Evolutionary conservation across 2,888 invertebrate genomes (phyloP), one percentile per base, ranked within the genome.

Genomic region (Apamea anceps): DNA sequence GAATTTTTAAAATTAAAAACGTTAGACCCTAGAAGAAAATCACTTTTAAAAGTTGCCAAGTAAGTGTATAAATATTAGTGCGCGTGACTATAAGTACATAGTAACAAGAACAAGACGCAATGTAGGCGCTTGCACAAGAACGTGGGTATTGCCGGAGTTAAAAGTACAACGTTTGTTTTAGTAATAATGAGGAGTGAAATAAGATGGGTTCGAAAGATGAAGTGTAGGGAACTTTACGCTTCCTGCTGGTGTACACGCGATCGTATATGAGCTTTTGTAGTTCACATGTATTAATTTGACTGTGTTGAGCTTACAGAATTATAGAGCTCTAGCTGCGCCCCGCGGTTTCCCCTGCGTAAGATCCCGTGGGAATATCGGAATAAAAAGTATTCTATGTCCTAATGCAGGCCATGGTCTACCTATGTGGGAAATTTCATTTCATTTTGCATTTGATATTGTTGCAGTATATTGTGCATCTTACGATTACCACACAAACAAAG

Each of bases 91-190:
- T 71, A 71, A 6, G 76, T 77, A 32, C 51, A 54, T 37, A 66
- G 70, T 81, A 79, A 84, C 80, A 80, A 80, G 60, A 84, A 84
- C 54, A 75, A 80, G 63, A 60, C 45, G 74, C 79, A 63, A 57
- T 68, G 70, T n/a, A 80, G 75, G 62, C 32, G 48, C 72, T 89
- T 88, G 80, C 81, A 78, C 82, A 90, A 89, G 82, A 84, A 75
- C 77, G 87, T 90, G 85, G 73, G 79, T 75, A 67, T 28, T 51
- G 62, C 25, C 42, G 48, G 66, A 81, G 79, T 84, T 77, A 67
- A 67, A 75, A 68, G 67, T 76, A 77, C 79, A 73, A 75, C 45
- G 71, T 70, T 82, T 79, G 78, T 77, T 82, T 80, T 28, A 66
- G n/a, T 57, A 73, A 78, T 79, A 77, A 81, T 83, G 75, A 72